Evolutionary conservation across 1,140 invertebrate species (phyloP).

Genomic region (Drosophila asahinai): DNA sequence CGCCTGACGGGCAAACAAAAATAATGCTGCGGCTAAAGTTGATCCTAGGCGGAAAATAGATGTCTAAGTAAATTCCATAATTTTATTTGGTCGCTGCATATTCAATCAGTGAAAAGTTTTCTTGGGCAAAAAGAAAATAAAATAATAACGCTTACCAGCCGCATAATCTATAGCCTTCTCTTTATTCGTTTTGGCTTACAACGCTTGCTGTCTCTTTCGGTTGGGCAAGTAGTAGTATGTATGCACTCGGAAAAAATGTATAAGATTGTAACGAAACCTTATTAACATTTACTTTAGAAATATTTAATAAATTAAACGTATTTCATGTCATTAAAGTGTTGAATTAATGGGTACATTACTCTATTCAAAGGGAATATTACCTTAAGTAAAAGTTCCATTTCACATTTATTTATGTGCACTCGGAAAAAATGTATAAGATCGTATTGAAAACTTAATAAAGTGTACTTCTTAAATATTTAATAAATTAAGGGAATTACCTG

Average conservation of each 20-base stretch:
- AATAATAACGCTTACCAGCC: slow-evolving; percentile 62
- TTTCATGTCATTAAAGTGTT: too few relatives aligned
- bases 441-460: too few relatives aligned
- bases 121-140: slow-evolving; percentile 25
- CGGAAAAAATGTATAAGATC: too few relatives aligned
- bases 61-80: slow-evolving; percentile 65
- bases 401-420: too few relatives aligned
- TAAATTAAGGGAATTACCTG: too few relatives aligned
- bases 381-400: too few relatives aligned
- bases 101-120: slow-evolving; percentile 66
- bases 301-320: too few relatives aligned
- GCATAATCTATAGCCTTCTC: slow-evolving; percentile 72
- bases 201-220: neutral
- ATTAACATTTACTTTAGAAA: too few relatives aligned
- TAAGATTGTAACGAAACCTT: too few relatives aligned
- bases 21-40: slow-evolving; percentile 47
- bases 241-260: neutral
- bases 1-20: slow-evolving; percentile 9
- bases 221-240: neutral
- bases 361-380: too few relatives aligned
- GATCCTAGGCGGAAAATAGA: slow-evolving; percentile 16
- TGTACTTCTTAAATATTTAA: too few relatives aligned
- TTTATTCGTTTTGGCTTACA: slow-evolving; percentile 1
- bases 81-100: slow-evolving; percentile 73
- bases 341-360: too few relatives aligned